Evolutionary conservation across 1,140 invertebrate species (phyloP).

Genomic region (Platorchestia sp.): DNA sequence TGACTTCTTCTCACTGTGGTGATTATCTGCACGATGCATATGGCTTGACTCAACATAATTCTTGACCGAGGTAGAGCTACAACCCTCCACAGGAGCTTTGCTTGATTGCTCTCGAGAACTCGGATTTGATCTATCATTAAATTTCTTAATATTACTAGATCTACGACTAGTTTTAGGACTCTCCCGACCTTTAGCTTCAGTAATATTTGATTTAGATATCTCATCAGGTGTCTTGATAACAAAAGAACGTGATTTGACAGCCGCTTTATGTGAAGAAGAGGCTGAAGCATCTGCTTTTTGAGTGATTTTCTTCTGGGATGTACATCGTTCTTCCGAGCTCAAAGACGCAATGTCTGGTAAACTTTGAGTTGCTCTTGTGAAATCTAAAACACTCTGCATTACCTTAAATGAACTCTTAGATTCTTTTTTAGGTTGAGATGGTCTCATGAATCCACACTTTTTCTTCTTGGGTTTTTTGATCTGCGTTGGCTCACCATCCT

Average conservation of each 20-base stretch:
- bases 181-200: not conserved
- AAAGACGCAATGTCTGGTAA: not conserved
- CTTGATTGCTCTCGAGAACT: not conserved
- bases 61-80: not conserved
- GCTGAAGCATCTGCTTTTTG: not conserved
- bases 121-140: not conserved
- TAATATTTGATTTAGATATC: not conserved
- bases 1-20: not conserved
- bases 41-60: not conserved
- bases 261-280: not conserved
- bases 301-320: not conserved
- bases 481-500: not conserved
- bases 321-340: not conserved
- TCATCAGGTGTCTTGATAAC: not conserved
- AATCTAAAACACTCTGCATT: not conserved
- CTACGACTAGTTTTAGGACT: not conserved
- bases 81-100: not conserved
- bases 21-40: not conserved
- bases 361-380: not conserved
- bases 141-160: not conserved
- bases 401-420: not conserved
- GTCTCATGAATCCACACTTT: constrained; percentile 38
- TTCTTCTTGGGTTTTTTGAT: constrained; percentile 1
- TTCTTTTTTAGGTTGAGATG: not conserved
- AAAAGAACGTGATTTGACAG: not conserved